Base-by-base conservation (phyloP, 2,888 invertebrate genomes). In the Baccha elongata region DNA sequence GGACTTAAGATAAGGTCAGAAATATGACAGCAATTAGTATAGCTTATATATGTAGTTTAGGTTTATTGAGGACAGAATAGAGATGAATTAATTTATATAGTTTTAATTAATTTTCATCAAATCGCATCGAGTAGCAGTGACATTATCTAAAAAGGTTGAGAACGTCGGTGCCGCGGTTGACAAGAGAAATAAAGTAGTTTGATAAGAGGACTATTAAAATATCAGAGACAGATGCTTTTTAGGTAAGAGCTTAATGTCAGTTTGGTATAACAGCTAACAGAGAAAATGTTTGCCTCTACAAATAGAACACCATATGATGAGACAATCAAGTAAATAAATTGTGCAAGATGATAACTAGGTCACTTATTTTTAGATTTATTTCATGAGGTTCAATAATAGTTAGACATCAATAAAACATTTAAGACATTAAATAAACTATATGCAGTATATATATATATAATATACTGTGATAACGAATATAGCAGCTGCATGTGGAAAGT, bases 1-100 rank as follows among this genome's bases (percentile, higher is more conserved):
- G 8, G 21, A 5, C 3, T 42, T 37, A 67, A 67, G 76, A 75
- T 69, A 58, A 58, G 42, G 21, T 17, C 15, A 46, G 52, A 75
- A 67, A 50, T 50, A 58, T 50, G 58, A 32, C 8, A 1, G 74
- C 50, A 58, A 74, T 67, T 65, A 67, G 74, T 13, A 26, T 3
- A 32, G 55, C 48, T 15, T n/a, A n/a, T n/a, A n/a, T n/a, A n/a
- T n/a, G 32, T 40, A 55, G 32, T 58, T 67, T 10, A 15, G 37
- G 6, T 52, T 62, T 42, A 62, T 62, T 35, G 17, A 3, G n/a
- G 26, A 40, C 37, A 40, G 15, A 35, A 26, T 26, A 8, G 29
- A 32, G 29, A 32, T 32, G 29, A 32, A 32, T 32, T 1, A 32
- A 32, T 32, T 32, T 32, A 8, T n/a, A 8, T 26, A 3, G 29